Conservation (phyloP, 1,140 invertebrate species). For the Drosophila ironensis region DNA sequence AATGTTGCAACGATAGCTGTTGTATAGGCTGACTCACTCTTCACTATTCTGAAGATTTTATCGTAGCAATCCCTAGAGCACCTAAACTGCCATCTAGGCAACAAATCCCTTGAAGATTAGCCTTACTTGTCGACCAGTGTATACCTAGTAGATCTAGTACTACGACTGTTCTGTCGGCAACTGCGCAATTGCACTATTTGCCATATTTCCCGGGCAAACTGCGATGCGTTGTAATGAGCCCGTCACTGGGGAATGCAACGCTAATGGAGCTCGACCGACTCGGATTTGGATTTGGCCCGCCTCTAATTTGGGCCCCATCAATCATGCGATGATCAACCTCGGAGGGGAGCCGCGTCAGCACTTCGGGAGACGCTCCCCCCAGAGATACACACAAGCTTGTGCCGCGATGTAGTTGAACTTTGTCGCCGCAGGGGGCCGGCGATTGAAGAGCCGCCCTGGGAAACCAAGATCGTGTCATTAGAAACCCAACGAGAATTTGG, state of each 20-base stretch:
- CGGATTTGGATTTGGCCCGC: conserved; percentile 6
- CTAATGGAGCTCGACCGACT: conserved; percentile 1
- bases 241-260: conserved; percentile 12
- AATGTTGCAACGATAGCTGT: no score
- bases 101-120: no score
- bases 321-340: conserved; percentile 18
- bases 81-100: no score
- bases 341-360: conserved; percentile 6
- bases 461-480: conserved; percentile 2
- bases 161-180: no score
- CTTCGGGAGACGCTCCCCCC: background rate
- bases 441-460: conserved; percentile 15
- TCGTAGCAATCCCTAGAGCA: no score
- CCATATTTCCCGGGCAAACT: background rate
- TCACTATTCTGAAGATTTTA: no score
- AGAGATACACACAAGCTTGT: conserved; percentile 5
- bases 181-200: conserved; percentile 30
- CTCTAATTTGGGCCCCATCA: conserved; percentile 33
- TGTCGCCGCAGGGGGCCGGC: conserved; percentile 20
- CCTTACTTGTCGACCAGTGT: no score
- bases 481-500: conserved; percentile 9
- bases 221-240: conserved; percentile 15
- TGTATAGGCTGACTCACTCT: no score
- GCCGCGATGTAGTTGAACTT: conserved; percentile 33
- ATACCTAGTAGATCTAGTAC: background rate